These are phyloP conservation scores for Dichetophora obliterata DNA, from an alignment of 2,888 invertebrate species.

Conservation along the genomic window DNA sequence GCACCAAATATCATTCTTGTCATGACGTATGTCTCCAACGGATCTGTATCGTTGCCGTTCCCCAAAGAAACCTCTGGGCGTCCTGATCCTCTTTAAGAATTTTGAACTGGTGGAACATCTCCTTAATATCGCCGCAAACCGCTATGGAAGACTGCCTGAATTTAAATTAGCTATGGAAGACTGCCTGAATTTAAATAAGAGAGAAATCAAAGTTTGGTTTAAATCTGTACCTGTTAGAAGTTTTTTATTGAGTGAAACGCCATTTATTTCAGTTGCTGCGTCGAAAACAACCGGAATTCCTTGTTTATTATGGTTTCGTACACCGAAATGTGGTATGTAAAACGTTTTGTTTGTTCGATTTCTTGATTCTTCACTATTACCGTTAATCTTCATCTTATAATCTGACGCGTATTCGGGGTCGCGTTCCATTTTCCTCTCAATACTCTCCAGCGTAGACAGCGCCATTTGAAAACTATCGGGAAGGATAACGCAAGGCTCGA, in stretches of 20 bases:
- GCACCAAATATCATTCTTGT: too few species aligned
- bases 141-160: slow-evolving; percentile 17
- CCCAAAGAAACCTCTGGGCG: slow-evolving; percentile 36
- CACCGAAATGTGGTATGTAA: background rate
- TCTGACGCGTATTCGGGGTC: slow-evolving; percentile 28
- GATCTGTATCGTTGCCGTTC: slow-evolving; percentile 36
- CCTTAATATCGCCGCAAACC: slow-evolving; percentile 34
- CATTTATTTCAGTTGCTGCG: background rate
- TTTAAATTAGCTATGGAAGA: slow-evolving; percentile 1
- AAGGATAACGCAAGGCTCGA: background rate
- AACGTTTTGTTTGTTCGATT: background rate
- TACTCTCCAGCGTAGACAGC: background rate
- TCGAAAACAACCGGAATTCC: background rate
- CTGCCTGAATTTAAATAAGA: too few species aligned
- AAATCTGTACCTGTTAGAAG: background rate
- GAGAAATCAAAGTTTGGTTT: slow-evolving; percentile 25
- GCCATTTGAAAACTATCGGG: slow-evolving; percentile 35
- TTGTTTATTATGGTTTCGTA: background rate
- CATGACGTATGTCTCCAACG: slow-evolving; percentile 28
- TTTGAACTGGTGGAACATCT: slow-evolving; percentile 22
- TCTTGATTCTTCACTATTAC: background rate
- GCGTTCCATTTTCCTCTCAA: slow-evolving; percentile 24
- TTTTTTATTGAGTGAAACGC: background rate
- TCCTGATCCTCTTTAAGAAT: slow-evolving; percentile 35
- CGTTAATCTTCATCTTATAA: background rate